Conservation (phyloP, 2,797 vertebrate genomes). For the Sciurus vulgaris region DNA sequence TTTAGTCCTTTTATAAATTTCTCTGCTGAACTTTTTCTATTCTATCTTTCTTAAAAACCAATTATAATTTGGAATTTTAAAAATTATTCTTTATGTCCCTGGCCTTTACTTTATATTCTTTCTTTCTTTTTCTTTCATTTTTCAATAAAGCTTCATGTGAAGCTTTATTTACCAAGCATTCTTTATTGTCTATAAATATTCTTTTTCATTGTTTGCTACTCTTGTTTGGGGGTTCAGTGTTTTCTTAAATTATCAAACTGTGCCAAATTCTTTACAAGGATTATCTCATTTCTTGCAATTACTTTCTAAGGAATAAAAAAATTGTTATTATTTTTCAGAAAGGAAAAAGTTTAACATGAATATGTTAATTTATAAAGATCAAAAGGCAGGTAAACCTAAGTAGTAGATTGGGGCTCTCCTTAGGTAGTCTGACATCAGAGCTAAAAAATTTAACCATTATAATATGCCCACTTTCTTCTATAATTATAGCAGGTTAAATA, state of each 20-base stretch:
- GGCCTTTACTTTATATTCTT: background rate
- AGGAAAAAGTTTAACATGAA: conserved; percentile 31
- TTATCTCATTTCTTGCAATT: background rate
- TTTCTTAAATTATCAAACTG: conserved; percentile 44
- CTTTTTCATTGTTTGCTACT: background rate
- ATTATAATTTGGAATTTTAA: background rate
- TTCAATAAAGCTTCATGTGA: background rate
- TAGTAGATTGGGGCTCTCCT: background rate
- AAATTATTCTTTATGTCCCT: background rate
- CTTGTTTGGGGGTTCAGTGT: background rate
- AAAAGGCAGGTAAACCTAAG: conserved; percentile 34
- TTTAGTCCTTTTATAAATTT: conserved; percentile 30
- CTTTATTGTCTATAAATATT: background rate
- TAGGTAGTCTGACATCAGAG: background rate
- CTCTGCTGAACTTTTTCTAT: background rate
- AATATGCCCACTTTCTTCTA: background rate
- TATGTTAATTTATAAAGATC: conserved; percentile 1
- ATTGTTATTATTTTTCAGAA: conserved; percentile 4
- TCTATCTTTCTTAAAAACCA: background rate
- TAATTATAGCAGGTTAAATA: background rate
- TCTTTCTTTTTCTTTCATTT: background rate
- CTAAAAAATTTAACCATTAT: background rate
- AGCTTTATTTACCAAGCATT: conserved; percentile 42
- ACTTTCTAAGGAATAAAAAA: conserved; percentile 35
- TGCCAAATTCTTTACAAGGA: background rate